Percentiles rank a stretch among this genome's conserved stretches.
Conservation (phyloP, 2,797 vertebrate species). For the Epinephelus awoara region DNA sequence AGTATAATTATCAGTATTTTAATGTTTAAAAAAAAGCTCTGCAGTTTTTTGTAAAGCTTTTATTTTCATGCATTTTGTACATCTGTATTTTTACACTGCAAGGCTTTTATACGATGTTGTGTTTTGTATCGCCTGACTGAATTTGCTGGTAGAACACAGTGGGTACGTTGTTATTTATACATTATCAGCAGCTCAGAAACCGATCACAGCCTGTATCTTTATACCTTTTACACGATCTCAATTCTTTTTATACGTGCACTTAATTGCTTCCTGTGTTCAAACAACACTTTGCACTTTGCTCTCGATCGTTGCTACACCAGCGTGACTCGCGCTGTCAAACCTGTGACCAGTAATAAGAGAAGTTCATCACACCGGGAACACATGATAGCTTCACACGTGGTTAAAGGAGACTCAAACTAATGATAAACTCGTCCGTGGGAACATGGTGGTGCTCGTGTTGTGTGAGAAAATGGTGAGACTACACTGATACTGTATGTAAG, state of each 20-base stretch:
- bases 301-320: conserved; percentile 16
- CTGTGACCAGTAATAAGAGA: conserved; percentile 49
- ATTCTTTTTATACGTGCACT: conserved; percentile 7
- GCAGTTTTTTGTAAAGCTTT: conserved; percentile 19
- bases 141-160: background rate
- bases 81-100: conserved; percentile 6
- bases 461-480: too few species aligned
- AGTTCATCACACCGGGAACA: conserved; percentile 50
- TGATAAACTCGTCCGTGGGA: background rate
- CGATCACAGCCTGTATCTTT: conserved; percentile 26
- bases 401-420: conserved; percentile 4
- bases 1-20: conserved; percentile 21
- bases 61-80: background rate
- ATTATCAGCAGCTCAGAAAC: background rate
- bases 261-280: conserved; percentile 8
- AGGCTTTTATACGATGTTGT: conserved; percentile 8
- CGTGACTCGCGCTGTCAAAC: conserved; percentile 16
- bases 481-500: background rate
- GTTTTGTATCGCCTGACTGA: conserved; percentile 10
- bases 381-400: conserved; percentile 38
- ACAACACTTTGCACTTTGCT: conserved; percentile 58
- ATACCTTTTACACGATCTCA: conserved; percentile 11
- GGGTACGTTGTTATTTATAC: conserved; percentile 46
- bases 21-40: background rate
- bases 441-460: background rate